phyloP scores from a whole-genome alignment of 2,797 vertebrate species.

The Arnoldichthys spilopterus region DNA sequence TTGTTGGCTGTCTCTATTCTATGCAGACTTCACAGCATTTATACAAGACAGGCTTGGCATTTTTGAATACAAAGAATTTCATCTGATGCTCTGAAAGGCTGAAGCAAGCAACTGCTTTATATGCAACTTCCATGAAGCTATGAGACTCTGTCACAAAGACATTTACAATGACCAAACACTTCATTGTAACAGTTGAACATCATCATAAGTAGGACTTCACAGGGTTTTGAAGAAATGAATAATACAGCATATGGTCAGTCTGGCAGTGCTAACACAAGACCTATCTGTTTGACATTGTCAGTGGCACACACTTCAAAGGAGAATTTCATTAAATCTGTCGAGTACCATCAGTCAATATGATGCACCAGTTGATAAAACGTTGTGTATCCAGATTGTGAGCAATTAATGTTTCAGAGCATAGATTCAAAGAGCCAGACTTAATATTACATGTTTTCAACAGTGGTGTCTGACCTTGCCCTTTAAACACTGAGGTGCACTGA shows the following conservation, averaged over 20 bases:
- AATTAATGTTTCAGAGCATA: neutral
- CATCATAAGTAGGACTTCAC: slow-evolving; percentile 28
- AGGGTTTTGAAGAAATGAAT: slow-evolving; percentile 37
- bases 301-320: slow-evolving; percentile 39
- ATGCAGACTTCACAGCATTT: slow-evolving; percentile 43
- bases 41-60: slow-evolving; percentile 40
- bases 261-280: slow-evolving; percentile 34
- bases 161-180: slow-evolving; percentile 13
- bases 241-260: slow-evolving; percentile 44
- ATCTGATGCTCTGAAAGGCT: slow-evolving; percentile 40
- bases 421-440: neutral
- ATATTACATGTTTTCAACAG: slow-evolving; percentile 3
- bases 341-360: slow-evolving; percentile 26
- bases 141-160: slow-evolving; percentile 35
- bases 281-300: slow-evolving; percentile 29
- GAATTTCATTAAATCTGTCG: slow-evolving; percentile 38
- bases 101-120: slow-evolving; percentile 14
- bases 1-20: slow-evolving; percentile 39
- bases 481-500: too few species aligned
- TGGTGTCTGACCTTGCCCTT: too few species aligned
- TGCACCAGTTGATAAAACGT: neutral
- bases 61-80: slow-evolving; percentile 44
- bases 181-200: neutral
- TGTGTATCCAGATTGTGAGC: slow-evolving; percentile 16
- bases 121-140: slow-evolving; percentile 25